Evolutionary conservation across 30 jellyfish, hydroid and myxozoan species (phyloP).

Genomic region (Chrysaora quinquecirrha): DNA sequence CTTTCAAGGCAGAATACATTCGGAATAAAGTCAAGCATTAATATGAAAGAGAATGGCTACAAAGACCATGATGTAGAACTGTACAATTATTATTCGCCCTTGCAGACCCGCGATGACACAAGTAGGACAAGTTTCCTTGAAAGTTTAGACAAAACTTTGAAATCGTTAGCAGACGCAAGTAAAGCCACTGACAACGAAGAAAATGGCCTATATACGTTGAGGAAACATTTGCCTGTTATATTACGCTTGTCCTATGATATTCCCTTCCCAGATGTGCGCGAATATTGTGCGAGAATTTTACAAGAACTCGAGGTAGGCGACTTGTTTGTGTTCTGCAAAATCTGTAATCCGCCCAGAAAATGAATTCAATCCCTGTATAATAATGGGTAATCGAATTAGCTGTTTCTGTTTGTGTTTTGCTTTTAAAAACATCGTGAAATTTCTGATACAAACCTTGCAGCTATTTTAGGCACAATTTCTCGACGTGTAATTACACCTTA

Average conservation of each 20-base stretch:
- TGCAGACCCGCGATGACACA: constrained; percentile 89
- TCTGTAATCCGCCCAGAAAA: too few species aligned
- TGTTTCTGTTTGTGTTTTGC: too few species aligned
- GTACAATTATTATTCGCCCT: constrained; percentile 63
- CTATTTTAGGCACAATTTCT: too few species aligned
- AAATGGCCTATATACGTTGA: constrained; percentile 30
- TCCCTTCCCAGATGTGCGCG: constrained; percentile 96
- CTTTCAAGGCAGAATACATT: not conserved
- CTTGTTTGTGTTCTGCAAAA: too few species aligned
- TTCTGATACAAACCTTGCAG: too few species aligned
- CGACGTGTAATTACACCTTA: too few species aligned
- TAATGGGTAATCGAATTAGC: too few species aligned
- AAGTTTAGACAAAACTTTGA: constrained; percentile 71
- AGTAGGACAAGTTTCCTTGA: constrained; percentile 84
- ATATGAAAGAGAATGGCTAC: constrained; percentile 83
- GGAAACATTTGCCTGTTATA: constrained; percentile 70
- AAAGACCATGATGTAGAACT: constrained; percentile 55
- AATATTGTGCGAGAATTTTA: constrained; percentile 77
- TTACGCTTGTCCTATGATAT: constrained; percentile 88
- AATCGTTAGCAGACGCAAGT: constrained; percentile 70
- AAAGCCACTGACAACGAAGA: constrained; percentile 46
- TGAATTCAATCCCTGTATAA: too few species aligned
- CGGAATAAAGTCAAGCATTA: constrained; percentile 43
- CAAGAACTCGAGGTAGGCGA: constrained; percentile 95
- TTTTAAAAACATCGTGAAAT: too few species aligned